These are phyloP conservation scores for Scortum barcoo DNA, from an alignment of 2,113 vertebrate genomes.

Conservation along the genomic window DNA sequence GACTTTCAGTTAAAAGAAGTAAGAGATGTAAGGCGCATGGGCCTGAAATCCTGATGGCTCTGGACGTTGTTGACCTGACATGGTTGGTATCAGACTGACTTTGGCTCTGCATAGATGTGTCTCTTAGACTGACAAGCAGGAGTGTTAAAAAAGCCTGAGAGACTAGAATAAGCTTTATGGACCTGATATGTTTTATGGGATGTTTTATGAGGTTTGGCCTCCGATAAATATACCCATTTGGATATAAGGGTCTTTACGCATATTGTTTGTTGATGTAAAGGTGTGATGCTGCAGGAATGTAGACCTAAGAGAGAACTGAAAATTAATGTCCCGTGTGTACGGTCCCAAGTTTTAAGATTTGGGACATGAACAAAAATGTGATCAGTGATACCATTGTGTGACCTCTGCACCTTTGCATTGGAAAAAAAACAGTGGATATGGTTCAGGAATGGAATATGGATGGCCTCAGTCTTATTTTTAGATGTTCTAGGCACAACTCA, in stretches of 20 bases:
- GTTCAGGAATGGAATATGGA: not conserved
- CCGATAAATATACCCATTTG: not conserved
- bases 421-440: not conserved
- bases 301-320: not conserved
- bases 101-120: not conserved
- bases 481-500: too few relatives aligned
- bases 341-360: not conserved
- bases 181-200: not conserved
- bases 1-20: not conserved
- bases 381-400: not conserved
- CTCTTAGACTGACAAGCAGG: not conserved
- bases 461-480: not conserved
- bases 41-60: not conserved
- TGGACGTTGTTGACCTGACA: not conserved
- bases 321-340: not conserved
- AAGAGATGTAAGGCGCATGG: not conserved
- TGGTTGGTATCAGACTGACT: not conserved
- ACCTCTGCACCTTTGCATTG: not conserved
- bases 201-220: too few relatives aligned
- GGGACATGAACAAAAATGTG: slow-evolving; percentile 1
- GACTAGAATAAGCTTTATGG: not conserved
- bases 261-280: not conserved
- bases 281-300: not conserved
- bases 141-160: not conserved
- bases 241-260: not conserved